These are phyloP conservation scores for Dermatemys mawii DNA, from an alignment of 2,113 vertebrate species.

Conservation along the genomic window DNA sequence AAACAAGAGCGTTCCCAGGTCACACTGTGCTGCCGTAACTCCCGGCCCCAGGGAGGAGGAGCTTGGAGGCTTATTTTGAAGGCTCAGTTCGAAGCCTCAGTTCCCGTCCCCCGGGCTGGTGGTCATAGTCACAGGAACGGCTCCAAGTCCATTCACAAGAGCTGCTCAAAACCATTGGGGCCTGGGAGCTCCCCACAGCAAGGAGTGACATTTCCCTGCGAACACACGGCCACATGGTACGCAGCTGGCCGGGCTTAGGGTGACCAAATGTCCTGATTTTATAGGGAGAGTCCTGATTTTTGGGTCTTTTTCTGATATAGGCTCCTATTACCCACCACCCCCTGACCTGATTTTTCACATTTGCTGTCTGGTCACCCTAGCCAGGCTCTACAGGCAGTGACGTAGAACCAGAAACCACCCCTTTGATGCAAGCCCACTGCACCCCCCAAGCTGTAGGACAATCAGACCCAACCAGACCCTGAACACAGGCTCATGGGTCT, in stretches of 20 bases:
- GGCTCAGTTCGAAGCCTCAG: neutral
- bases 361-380: too few species aligned
- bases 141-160: neutral
- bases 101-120: too few species aligned
- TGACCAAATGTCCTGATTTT: too few species aligned
- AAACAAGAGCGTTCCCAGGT: neutral
- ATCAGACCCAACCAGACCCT: neutral
- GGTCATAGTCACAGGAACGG: neutral
- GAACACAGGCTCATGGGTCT: neutral
- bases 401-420: too few species aligned
- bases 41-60: neutral
- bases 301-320: too few species aligned
- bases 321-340: too few species aligned
- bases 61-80: neutral
- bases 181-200: neutral
- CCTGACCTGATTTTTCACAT: too few species aligned
- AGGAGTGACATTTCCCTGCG: neutral
- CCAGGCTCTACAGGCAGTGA: too few species aligned
- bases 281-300: too few species aligned
- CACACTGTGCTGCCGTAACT: too few species aligned
- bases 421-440: neutral
- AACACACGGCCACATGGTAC: neutral
- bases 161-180: neutral
- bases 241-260: neutral
- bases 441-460: too few species aligned